Base-by-base conservation (phyloP, 2,797 vertebrate genomes). In the Sebastes steindachneri region DNA sequence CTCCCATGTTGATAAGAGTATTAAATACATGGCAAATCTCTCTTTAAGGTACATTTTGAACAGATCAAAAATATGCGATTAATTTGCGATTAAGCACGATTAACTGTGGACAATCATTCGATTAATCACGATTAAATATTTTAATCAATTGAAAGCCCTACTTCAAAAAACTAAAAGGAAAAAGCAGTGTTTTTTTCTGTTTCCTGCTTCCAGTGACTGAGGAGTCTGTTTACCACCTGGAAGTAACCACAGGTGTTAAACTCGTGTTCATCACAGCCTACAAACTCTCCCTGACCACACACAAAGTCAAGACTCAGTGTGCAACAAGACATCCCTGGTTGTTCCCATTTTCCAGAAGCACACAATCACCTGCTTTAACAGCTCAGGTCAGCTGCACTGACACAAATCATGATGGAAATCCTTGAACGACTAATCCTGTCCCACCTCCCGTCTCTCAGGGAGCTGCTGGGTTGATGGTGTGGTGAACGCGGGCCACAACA, bases 381-480 rank as follows among this genome's bases (percentile, higher is more conserved):
- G 58, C 17, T 14, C 35, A 58, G 86, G 87, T 83, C 81, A 67
- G 25, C 76, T 26, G 26, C 65, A 69, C 63, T 80, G 81, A 85
- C 84, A 86, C 21, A 11, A 60, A 71, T 84, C 68, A 66, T 55
- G 41, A 76, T 68, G 58, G 59, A 84, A 88, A 70, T 67, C 77
- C 62, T 77, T 21, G 5, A 80, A 68, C 9, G 9, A 19, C 55
- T 75, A 54, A 67, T 82, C 67, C 54, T 5, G 31, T 58, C 9
- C n/a, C 33, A 31, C 45, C 69, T 59, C 35, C 33, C 1, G 12
- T 71, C 74, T 79, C 76, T 35, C 25, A 33, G 35, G 45, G 59
- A 78, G 4, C 26, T 12, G 45, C 53, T 80, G 35, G 28, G 11
- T 4, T 17, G 68, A 68, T 10, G 15, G 26, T 17, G 63, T 2